A percentile compares a stretch with the other conserved stretches of the same genome.
Evolutionary conservation across 2,113 vertebrate genomes (phyloP).

Genomic region (Alligator sinensis): DNA sequence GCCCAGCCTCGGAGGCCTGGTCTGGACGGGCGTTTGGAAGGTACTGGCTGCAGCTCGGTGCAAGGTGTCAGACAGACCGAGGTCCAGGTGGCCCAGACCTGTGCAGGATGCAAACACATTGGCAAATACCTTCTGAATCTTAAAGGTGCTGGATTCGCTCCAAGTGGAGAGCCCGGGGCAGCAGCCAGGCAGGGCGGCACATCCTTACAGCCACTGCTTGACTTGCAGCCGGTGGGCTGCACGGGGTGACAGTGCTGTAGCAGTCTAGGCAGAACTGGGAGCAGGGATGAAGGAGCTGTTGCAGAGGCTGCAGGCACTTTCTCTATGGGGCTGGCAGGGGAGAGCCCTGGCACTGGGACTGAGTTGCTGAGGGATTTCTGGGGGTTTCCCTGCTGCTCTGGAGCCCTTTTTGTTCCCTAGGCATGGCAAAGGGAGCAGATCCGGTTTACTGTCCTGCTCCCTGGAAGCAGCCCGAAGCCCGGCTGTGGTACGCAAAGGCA

Average conservation of each 20-base stretch:
- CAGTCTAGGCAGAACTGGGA: too few relatives aligned
- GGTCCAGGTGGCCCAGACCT: background rate
- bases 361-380: background rate
- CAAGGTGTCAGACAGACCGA: background rate
- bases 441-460: conserved; percentile 22
- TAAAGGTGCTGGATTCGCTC: background rate
- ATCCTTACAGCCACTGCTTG: background rate
- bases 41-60: background rate
- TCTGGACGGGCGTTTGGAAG: too few relatives aligned
- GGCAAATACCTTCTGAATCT: background rate
- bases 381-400: background rate
- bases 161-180: background rate
- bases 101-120: background rate
- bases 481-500: fast-evolving
- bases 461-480: background rate
- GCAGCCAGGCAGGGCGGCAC: background rate
- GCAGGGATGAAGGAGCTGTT: background rate
- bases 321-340: background rate
- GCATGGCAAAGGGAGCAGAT: background rate
- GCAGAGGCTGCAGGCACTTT: background rate
- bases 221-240: background rate
- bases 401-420: too few relatives aligned
- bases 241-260: background rate
- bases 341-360: background rate
- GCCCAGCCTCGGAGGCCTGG: background rate